Evolutionary conservation across 2,888 invertebrate species (phyloP), one percentile per base, ranked within the genome.

Genomic region (Helobdella robusta): DNA sequence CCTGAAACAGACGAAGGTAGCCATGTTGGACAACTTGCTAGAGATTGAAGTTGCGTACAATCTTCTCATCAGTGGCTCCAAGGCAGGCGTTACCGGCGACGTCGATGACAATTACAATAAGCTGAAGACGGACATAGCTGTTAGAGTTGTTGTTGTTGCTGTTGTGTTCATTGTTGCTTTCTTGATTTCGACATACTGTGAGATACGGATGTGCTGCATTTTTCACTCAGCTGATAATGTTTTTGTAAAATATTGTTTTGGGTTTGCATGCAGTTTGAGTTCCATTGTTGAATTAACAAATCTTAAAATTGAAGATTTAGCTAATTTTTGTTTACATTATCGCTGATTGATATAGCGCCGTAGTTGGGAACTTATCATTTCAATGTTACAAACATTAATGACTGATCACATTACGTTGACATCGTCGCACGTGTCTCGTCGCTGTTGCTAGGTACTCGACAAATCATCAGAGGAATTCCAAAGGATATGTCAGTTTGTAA

Each of bases 31-130:
- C 74, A 89, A 87, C 70, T 80, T 98, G 65, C 82, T 93, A 74
- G 97, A 98, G 79, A 89, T 98, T 72, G 94, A 98, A 81, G 86
- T 94, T 61, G 95, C 97, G 0, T 97, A 92, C 81, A 90, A 83
- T 74, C 80, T 98, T 74, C 81, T 97, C 74, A 86, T 87, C 67
- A 73, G n/a, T n/a, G n/a, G n/a, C n/a, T n/a, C n/a, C n/a, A n/a
- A n/a, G n/a, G n/a, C n/a, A n/a, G n/a, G n/a, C n/a, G n/a, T n/a
- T n/a, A n/a, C n/a, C n/a, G n/a, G n/a, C n/a, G n/a, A n/a, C n/a
- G n/a, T n/a, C n/a, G n/a, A n/a, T n/a, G n/a, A n/a, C n/a, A n/a
- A n/a, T n/a, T n/a, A n/a, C n/a, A n/a, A n/a, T n/a, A n/a, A n/a
- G n/a, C n/a, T n/a, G n/a, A n/a, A n/a, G n/a, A n/a, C n/a, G n/a